These are phyloP conservation scores for Taenioides sp. DNA, from an alignment of 2,797 vertebrate genomes.

Conservation along the genomic window DNA sequence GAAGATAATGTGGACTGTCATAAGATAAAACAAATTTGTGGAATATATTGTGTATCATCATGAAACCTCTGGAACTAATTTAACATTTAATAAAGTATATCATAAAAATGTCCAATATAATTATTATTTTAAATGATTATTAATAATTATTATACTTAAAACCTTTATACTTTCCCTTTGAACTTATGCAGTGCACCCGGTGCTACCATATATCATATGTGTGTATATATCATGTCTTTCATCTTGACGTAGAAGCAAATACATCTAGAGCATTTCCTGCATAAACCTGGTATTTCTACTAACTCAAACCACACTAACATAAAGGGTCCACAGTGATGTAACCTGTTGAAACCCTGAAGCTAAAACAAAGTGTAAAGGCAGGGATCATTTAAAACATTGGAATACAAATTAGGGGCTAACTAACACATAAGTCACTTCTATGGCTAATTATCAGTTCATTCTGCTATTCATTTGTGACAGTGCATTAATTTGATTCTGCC, in stretches of 20 bases:
- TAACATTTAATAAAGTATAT: not conserved
- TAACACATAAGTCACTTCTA: too few relatives aligned
- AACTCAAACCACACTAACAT: not conserved
- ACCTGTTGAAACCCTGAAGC: not conserved
- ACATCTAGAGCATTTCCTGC: conserved; percentile 8
- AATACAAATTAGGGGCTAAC: too few relatives aligned
- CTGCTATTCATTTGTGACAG: too few relatives aligned
- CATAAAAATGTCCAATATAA: too few relatives aligned
- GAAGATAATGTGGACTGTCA: conserved; percentile 53
- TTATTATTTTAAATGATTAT: too few relatives aligned
- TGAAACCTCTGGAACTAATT: not conserved
- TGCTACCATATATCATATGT: not conserved
- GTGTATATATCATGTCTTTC: conserved; percentile 3
- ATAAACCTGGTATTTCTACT: conserved; percentile 1
- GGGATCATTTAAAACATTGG: not conserved
- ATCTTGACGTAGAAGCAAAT: conserved; percentile 42
- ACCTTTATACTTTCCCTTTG: not conserved
- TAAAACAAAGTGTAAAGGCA: not conserved
- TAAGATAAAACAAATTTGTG: conserved; percentile 6
- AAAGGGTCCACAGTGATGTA: not conserved
- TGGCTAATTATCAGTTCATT: too few relatives aligned
- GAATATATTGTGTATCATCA: not conserved
- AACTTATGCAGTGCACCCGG: not conserved
- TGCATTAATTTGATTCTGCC: too few relatives aligned
- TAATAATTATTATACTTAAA: not conserved